A percentile compares a stretch with the other conserved stretches of the same genome.
Conservation (phyloP, 2,113 vertebrate species). For the Campylorhamphus procurvoides region DNA sequence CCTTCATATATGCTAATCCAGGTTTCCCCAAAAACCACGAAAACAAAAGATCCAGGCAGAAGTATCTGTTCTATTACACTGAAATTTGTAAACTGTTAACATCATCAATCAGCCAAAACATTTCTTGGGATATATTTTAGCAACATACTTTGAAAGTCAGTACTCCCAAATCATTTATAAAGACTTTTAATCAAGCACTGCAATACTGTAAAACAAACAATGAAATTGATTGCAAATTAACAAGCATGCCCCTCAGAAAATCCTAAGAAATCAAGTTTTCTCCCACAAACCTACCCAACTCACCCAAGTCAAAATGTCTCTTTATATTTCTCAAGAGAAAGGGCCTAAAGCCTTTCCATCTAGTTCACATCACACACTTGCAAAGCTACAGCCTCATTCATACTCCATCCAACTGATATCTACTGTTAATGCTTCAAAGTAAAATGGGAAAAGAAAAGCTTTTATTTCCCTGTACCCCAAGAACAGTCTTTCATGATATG, state of each 20-base stretch:
- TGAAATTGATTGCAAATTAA: neutral
- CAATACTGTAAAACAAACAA: neutral
- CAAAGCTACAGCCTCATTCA: neutral
- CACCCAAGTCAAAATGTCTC: accelerated
- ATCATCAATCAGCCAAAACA: neutral
- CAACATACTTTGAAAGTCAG: neutral
- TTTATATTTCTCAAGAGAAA: neutral
- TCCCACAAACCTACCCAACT: neutral
- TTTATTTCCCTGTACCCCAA: neutral
- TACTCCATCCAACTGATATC: neutral
- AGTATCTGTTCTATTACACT: neutral
- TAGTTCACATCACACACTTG: neutral
- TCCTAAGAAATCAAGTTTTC: neutral
- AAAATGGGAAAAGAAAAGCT: neutral
- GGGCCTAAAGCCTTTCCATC: neutral
- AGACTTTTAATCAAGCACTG: neutral
- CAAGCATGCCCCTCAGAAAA: neutral
- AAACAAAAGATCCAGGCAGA: neutral
- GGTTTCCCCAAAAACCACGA: neutral
- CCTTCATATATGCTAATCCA: neutral
- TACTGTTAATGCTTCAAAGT: neutral
- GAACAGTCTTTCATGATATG: neutral
- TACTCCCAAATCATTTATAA: neutral
- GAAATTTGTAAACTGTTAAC: neutral
- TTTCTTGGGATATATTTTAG: neutral